Evolutionary conservation across 2,113 vertebrate species (phyloP).

Genomic region (human (Homo sapiens)): DNA sequence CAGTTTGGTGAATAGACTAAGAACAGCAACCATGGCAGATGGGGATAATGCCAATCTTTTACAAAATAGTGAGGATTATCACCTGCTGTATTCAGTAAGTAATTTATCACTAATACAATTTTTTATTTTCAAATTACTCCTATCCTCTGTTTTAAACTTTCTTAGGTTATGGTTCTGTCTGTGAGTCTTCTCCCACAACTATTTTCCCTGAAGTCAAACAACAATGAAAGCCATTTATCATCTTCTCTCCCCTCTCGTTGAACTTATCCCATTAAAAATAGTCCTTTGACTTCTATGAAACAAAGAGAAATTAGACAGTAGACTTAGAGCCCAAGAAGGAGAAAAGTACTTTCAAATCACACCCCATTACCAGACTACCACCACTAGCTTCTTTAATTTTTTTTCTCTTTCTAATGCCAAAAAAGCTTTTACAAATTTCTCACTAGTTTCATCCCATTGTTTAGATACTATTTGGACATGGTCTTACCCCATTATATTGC

Average conservation of each 20-base stretch:
- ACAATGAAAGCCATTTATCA: neutral
- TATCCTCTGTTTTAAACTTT: conserved; percentile 1
- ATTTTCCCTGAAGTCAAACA: conserved; percentile 45
- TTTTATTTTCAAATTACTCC: neutral
- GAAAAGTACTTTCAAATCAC: conserved; percentile 34
- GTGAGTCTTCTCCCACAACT: neutral
- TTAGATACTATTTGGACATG: conserved; percentile 28
- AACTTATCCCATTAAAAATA: neutral
- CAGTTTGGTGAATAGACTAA: conserved; percentile 11
- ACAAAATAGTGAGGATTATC: neutral
- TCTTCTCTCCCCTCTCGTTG: neutral
- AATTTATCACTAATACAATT: neutral
- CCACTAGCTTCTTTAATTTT: conserved; percentile 34
- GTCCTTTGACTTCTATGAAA: conserved; percentile 22
- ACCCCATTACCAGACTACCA: conserved; percentile 7
- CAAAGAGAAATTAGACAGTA: conserved; percentile 11
- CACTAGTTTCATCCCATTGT: conserved; percentile 15
- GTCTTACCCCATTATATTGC: neutral
- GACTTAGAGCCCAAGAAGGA: conserved; percentile 2
- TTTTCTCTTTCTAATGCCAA: conserved; percentile 53
- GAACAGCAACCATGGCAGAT: neutral
- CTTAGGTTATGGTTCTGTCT: neutral
- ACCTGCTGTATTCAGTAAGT: neutral
- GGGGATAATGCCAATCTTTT: neutral
- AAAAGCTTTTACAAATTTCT: conserved; percentile 61